Conservation (phyloP, 1,140 invertebrate species). For the Drosophila ironensis region DNA sequence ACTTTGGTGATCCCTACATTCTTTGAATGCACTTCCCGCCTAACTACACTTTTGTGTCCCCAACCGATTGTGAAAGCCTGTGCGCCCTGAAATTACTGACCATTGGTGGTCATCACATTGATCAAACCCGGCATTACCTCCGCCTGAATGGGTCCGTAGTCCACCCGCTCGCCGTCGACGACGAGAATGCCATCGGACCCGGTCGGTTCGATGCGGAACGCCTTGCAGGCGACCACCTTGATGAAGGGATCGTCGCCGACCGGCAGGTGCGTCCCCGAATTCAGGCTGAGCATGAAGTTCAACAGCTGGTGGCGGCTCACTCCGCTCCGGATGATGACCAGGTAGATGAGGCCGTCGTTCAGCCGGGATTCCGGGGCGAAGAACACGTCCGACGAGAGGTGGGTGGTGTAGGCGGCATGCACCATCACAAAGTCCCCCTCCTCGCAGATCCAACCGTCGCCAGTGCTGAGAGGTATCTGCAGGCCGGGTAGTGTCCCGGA, state of each 20-base stretch:
- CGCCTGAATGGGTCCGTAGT: slow-evolving; percentile 92
- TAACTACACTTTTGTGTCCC: not conserved
- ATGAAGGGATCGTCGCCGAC: slow-evolving; percentile 83
- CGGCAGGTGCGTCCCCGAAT: slow-evolving; percentile 87
- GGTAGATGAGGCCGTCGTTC: slow-evolving; percentile 95
- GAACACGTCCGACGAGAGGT: slow-evolving; percentile 92
- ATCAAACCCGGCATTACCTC: slow-evolving; percentile 93
- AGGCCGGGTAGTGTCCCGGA: slow-evolving; percentile 90
- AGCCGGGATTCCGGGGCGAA: slow-evolving; percentile 92
- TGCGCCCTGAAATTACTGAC: slow-evolving; percentile 14
- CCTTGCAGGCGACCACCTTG: slow-evolving; percentile 91
- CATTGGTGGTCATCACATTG: slow-evolving; percentile 86
- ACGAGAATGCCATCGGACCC: slow-evolving; percentile 88
- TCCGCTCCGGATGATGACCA: slow-evolving; percentile 90
- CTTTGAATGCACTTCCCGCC: not conserved
- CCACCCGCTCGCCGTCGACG: slow-evolving; percentile 94
- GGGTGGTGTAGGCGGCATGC: slow-evolving; percentile 92
- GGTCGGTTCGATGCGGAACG: slow-evolving; percentile 93
- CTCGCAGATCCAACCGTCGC: slow-evolving; percentile 87
- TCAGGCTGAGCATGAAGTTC: slow-evolving; percentile 89
- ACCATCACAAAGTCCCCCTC: slow-evolving; percentile 95
- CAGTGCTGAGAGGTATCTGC: slow-evolving; percentile 65
- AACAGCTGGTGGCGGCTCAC: slow-evolving; percentile 88
- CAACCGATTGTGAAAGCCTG: too few relatives aligned
- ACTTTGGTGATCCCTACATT: not conserved